phyloP scores from a whole-genome alignment of 2,888 invertebrate genomes.

The Sericinus montela region DNA sequence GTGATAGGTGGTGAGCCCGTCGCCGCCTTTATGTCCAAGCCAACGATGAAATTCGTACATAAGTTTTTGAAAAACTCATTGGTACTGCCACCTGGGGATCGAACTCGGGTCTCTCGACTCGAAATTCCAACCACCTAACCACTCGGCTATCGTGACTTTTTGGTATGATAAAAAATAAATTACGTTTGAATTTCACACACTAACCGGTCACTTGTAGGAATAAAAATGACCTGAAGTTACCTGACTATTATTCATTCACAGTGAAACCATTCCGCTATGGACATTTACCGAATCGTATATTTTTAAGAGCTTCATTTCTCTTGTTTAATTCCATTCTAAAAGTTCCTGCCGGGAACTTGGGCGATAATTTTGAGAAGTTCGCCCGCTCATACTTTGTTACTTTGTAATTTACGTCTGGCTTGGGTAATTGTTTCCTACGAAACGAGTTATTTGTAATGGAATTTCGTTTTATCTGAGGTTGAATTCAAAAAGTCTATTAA shows the following conservation, averaged over 20 bases:
- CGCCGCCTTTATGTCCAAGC: too few species aligned
- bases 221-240: not conserved
- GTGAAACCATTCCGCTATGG: conserved; percentile 2
- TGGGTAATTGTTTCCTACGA: conserved; percentile 20
- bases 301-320: conserved; percentile 17
- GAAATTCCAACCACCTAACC: too few species aligned
- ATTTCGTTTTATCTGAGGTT: conserved; percentile 8
- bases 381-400: conserved; percentile 22
- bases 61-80: too few species aligned
- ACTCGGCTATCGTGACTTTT: too few species aligned
- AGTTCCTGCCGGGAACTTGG: conserved; percentile 18
- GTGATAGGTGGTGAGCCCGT: too few species aligned
- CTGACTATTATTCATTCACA: not conserved
- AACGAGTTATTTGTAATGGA: conserved; percentile 15
- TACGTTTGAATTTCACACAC: too few species aligned
- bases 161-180: too few species aligned
- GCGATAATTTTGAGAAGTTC: conserved; percentile 27
- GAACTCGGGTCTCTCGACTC: too few species aligned
- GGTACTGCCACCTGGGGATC: too few species aligned
- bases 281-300: conserved; percentile 13
- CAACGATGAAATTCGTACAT: too few species aligned
- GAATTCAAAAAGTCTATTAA: not conserved
- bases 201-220: too few species aligned
- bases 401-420: conserved; percentile 20
- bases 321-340: conserved; percentile 23